These are phyloP conservation scores for Pimephales promelas DNA, from an alignment of 2,113 vertebrate genomes.

Conservation along the genomic window DNA sequence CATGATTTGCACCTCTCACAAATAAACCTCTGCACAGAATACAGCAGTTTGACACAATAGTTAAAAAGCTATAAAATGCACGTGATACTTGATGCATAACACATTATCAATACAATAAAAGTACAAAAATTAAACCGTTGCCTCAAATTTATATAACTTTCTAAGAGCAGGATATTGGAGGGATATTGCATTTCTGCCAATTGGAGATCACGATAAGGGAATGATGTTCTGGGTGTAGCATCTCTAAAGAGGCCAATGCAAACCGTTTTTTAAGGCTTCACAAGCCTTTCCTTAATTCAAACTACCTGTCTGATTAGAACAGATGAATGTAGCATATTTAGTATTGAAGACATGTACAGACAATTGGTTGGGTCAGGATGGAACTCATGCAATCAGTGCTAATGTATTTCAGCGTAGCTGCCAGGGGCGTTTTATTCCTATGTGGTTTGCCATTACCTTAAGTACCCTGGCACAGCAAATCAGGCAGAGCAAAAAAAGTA, in stretches of 20 bases:
- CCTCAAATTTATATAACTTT: constrained; percentile 6
- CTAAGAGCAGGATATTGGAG: constrained; percentile 8
- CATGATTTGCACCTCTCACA: constrained; percentile 30
- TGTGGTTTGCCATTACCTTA: constrained; percentile 64
- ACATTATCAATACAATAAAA: constrained; percentile 42
- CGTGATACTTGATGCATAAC: constrained; percentile 41
- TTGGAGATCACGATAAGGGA: not conserved
- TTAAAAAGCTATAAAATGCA: constrained; percentile 56
- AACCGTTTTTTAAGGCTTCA: not conserved
- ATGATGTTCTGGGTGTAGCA: not conserved
- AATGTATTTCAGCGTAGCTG: constrained; percentile 49
- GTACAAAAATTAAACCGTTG: constrained; percentile 13
- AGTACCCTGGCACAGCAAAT: constrained; percentile 60
- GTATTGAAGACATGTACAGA: constrained; percentile 47
- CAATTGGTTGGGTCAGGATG: constrained; percentile 43
- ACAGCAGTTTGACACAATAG: constrained; percentile 58
- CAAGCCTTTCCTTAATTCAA: constrained; percentile 42
- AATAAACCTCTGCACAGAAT: constrained; percentile 48
- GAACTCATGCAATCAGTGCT: constrained; percentile 53
- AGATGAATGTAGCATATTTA: constrained; percentile 33
- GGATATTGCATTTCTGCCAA: not conserved
- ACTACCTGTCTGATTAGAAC: constrained; percentile 40
- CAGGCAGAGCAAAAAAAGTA: constrained; percentile 49
- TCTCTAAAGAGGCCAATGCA: not conserved
- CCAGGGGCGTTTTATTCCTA: constrained; percentile 58